Conservation (phyloP, 2,888 invertebrate genomes). For the Clistopyga incitator region DNA sequence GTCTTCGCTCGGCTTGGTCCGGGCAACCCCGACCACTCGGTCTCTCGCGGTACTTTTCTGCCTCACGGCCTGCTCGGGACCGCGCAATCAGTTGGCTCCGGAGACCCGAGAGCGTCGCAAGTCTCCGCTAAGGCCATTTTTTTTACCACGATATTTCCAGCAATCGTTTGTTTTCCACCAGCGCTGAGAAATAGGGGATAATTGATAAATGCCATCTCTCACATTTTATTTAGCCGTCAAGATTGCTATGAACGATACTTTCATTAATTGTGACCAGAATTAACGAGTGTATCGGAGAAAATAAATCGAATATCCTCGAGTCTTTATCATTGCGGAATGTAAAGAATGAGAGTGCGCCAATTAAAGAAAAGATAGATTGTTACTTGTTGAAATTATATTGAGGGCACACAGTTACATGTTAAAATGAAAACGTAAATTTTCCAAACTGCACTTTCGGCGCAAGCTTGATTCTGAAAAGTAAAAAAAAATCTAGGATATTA, state of each 20-base stretch:
- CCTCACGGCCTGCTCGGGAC: conserved; percentile 14
- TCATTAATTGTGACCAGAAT: neutral
- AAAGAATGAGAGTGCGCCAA: neutral
- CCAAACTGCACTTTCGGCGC: no score
- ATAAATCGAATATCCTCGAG: neutral
- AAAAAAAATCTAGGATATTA: no score
- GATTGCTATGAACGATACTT: neutral
- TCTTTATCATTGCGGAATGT: neutral
- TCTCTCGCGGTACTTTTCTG: conserved; percentile 24
- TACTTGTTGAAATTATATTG: no score
- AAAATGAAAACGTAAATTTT: no score
- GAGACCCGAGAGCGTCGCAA: conserved; percentile 43
- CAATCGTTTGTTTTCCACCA: neutral
- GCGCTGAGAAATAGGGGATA: neutral
- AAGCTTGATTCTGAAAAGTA: no score
- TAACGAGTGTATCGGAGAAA: neutral
- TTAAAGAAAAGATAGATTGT: no score
- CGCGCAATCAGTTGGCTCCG: conserved; percentile 42
- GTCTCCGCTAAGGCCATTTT: neutral
- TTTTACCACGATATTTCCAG: neutral
- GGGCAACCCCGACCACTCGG: conserved; percentile 19
- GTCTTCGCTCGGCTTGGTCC: conserved; percentile 31
- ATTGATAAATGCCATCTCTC: neutral
- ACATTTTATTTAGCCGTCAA: neutral
- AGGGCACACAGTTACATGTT: no score